Base-by-base conservation (phyloP, 2,888 invertebrate species). In the Drosophila mayaguana region DNA sequence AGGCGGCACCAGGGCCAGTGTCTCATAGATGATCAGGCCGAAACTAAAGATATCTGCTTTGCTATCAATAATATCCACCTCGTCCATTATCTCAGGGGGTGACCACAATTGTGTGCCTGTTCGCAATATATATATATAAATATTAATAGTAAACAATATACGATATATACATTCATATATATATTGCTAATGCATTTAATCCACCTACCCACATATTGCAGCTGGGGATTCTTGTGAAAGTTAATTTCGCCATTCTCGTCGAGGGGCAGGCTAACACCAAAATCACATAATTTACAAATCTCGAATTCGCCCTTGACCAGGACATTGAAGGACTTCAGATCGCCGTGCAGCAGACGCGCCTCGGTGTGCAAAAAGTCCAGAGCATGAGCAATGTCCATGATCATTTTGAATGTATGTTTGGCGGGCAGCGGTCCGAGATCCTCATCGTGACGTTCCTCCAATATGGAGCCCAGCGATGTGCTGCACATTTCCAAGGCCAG, bases 301-400 rank as follows among this genome's bases (percentile, higher is more conserved):
- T 94, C 94, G 91, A 96, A 97, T 89, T 96, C 94, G 14, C 95
- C 96, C 75, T 97, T 96, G 1, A 97, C 94, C 1, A 97, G 94
- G 46, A 97, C 93, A 90, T 97, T 97, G 89, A 95, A 96, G 0
- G 97, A 97, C 92, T 97, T 97, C 43, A 97, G 93, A 91, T 97
- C 97, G 34, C 97, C 96, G 72, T 97, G 97, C 11, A 97, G 92
- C 46, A 97, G 93, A 59, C 94, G 94, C 59, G 95, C 95, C 72
- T 94, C 94, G 2, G 95, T 95, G 91, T 97, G 97, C 3, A 97
- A 93, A 92, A 97, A 97, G 88, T 96, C 94, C 1, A 97, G 91
- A 0, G 96, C 97, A 87, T 94, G 95, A 1, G 95, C 94, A 60
- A 96, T 94, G 91, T 97, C 96, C 48, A 92, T 87, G 5, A 94